A percentile compares a stretch with the other conserved stretches of the same genome.
These are phyloP conservation scores for Cotesia glomerata DNA, from an alignment of 1,140 invertebrate genomes.

Conservation along the genomic window DNA sequence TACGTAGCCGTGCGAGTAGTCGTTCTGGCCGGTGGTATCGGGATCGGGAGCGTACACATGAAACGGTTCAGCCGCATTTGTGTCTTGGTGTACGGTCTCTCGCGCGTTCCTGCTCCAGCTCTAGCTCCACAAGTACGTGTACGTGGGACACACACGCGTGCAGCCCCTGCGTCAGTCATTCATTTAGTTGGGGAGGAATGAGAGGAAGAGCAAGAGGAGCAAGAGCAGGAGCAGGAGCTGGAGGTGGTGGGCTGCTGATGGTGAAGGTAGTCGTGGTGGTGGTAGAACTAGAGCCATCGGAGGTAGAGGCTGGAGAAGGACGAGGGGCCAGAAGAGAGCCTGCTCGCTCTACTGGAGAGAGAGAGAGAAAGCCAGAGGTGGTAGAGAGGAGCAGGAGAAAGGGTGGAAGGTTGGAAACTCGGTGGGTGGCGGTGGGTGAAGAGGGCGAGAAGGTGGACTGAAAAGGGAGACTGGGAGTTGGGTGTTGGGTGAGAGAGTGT, in stretches of 20 bases:
- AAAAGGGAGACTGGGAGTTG: slow-evolving; percentile 23
- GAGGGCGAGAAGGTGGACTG: slow-evolving; percentile 28
- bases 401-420: slow-evolving; percentile 30
- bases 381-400: slow-evolving; percentile 21
- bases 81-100: slow-evolving; percentile 23
- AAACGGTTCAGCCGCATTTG: slow-evolving; percentile 16
- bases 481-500: slow-evolving; percentile 21
- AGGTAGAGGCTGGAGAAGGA: slow-evolving; percentile 29
- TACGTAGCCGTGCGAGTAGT: not conserved
- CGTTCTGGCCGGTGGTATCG: not conserved
- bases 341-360: slow-evolving; percentile 27
- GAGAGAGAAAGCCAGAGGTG: not conserved
- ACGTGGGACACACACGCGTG: slow-evolving; percentile 44
- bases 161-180: slow-evolving; percentile 61
- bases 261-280: not conserved
- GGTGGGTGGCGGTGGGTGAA: slow-evolving; percentile 22
- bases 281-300: slow-evolving; percentile 26
- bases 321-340: slow-evolving; percentile 53
- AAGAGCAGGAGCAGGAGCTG: slow-evolving; percentile 54
- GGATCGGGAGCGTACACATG: slow-evolving; percentile 27
- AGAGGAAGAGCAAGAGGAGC: slow-evolving; percentile 35
- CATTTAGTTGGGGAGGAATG: slow-evolving; percentile 52
- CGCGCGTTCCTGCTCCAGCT: no score
- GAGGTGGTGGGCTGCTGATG: slow-evolving; percentile 21
- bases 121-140: slow-evolving; percentile 7